Percentiles rank a stretch among this genome's conserved stretches.
These are phyloP conservation scores for Pararge aegeria DNA, from an alignment of 1,140 invertebrate genomes.

Conservation along the genomic window DNA sequence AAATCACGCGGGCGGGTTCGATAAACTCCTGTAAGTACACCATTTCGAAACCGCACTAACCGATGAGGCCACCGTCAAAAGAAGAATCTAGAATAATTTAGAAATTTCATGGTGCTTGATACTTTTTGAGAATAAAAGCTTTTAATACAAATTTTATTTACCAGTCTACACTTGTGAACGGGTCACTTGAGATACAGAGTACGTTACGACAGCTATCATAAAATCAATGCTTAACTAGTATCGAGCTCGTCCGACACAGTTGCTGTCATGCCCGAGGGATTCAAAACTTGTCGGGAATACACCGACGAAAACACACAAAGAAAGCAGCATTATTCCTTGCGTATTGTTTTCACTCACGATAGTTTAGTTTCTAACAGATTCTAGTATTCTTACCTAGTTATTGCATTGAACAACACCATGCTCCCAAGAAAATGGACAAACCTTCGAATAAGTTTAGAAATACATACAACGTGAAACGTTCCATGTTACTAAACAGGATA, in stretches of 20 bases:
- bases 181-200: background rate
- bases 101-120: background rate
- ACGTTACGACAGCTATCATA: background rate
- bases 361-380: too few species aligned
- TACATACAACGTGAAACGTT: background rate
- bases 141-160: background rate
- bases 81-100: background rate
- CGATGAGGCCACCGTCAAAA: background rate
- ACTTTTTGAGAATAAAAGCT: background rate
- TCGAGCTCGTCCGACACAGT: too few species aligned
- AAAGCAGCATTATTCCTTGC: background rate
- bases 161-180: background rate
- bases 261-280: too few species aligned
- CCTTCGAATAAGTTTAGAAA: background rate
- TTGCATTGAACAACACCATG: background rate
- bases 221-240: too few species aligned
- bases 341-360: too few species aligned
- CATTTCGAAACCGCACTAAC: constrained; percentile 2
- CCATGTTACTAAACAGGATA: background rate
- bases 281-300: too few species aligned
- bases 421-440: background rate
- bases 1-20: constrained; percentile 16
- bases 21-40: constrained; percentile 12
- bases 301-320: too few species aligned
- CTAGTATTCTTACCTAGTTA: background rate